phyloP scores from a whole-genome alignment of 1,140 invertebrate genomes.

The Helicoverpa armigera region DNA sequence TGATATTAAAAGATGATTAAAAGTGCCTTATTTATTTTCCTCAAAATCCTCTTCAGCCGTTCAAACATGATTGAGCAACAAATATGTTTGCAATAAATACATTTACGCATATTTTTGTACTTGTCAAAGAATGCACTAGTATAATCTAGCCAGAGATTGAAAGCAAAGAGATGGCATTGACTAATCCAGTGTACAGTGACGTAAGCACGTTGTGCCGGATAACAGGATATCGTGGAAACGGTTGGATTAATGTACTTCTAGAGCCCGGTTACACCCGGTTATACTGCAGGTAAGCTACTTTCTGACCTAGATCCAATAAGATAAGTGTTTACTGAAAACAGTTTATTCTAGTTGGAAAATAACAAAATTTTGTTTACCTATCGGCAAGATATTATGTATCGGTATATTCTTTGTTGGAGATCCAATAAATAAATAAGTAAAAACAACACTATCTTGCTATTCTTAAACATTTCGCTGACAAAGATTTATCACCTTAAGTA shows the following conservation, averaged over 20 bases:
- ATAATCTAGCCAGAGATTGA: background rate
- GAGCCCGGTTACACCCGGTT: background rate
- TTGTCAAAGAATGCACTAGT: background rate
- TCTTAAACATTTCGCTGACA: too few relatives aligned
- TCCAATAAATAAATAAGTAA: too few relatives aligned
- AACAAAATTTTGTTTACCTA: background rate
- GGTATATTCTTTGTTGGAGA: background rate
- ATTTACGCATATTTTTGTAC: too few relatives aligned
- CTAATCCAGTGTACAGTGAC: background rate
- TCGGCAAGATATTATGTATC: too few relatives aligned
- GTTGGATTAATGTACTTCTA: background rate
- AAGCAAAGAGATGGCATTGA: background rate
- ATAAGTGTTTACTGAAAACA: background rate
- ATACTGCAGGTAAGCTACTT: background rate
- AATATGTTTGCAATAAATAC: too few relatives aligned
- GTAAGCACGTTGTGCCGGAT: background rate
- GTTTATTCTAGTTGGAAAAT: conserved; percentile 1
- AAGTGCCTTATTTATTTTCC: background rate
- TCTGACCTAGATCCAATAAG: conserved; percentile 11
- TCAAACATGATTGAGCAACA: too few relatives aligned
- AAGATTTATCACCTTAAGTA: too few relatives aligned
- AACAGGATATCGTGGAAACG: background rate
- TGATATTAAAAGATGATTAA: too few relatives aligned
- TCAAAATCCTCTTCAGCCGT: background rate
- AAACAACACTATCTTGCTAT: too few relatives aligned